Conservation (phyloP, 2,888 invertebrate species). For the Melinaea menophilus region DNA sequence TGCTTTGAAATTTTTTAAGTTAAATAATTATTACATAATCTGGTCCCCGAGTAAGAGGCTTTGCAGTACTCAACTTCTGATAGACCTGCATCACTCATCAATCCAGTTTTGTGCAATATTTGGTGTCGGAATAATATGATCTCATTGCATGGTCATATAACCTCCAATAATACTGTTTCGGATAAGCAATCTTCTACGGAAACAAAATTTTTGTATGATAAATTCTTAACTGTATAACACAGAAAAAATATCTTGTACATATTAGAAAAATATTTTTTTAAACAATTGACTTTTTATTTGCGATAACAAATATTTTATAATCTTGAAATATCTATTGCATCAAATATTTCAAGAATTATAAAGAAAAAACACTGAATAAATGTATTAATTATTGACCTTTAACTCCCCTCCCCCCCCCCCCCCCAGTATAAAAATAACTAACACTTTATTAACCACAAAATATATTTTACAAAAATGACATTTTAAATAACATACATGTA, state of each 20-base stretch:
- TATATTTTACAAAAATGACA: no score
- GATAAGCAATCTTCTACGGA: slow-evolving; percentile 1
- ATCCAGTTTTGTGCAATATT: slow-evolving; percentile 26
- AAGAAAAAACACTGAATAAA: no score
- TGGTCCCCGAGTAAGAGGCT: slow-evolving; percentile 14
- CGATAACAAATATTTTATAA: no score
- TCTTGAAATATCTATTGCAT: no score
- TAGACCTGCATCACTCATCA: slow-evolving; percentile 66
- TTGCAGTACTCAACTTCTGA: slow-evolving; percentile 49
- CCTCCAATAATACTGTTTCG: background rate
- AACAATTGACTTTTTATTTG: no score
- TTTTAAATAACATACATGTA: no score
- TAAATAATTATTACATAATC: background rate
- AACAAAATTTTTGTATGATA: slow-evolving; percentile 1
- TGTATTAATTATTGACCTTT: no score
- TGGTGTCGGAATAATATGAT: slow-evolving; percentile 20
- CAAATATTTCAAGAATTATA: no score
- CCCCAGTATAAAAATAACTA: no score
- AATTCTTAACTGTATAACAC: background rate
- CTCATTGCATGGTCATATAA: slow-evolving; percentile 2
- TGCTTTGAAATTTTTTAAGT: background rate
- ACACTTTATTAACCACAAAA: no score
- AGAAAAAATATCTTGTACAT: background rate
- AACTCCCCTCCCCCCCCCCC: no score
- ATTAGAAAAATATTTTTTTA: background rate